Evolutionary conservation across 1,140 invertebrate genomes (phyloP), one percentile per base, ranked within the genome.

Genomic region (Pissodes strobi): DNA sequence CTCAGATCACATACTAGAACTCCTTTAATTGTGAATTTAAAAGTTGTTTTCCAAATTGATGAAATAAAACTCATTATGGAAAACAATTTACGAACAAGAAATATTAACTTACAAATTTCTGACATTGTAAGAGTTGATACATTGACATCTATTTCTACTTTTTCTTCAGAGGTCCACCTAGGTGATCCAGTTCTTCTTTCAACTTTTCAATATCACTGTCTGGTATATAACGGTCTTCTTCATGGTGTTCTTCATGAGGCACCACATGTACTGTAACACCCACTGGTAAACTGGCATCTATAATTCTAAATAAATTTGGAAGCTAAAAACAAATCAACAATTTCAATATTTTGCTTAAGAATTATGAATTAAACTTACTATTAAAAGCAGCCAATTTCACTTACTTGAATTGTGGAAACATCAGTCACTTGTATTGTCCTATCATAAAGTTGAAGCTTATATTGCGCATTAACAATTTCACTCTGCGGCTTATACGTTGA

Each of bases 121-220:
- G n/a, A n/a, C n/a, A n/a, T n/a, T n/a, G n/a, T n/a, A n/a, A n/a
- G n/a, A n/a, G n/a, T n/a, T n/a, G n/a, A n/a, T n/a, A n/a, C n/a
- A n/a, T n/a, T n/a, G n/a, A n/a, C n/a, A n/a, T n/a, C n/a, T n/a
- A n/a, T n/a, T n/a, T n/a, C 38, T 60, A 69, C 37, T 67, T 69
- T 77, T 84, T 85, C 38, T 82, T 84, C 9, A 69, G 74, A 43
- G 79, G 76, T 1, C 83, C 83, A 2, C 84, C 84, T 80, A 87
- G 82, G 12, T 82, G 82, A 56, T 85, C 80, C 27, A 90, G 76
- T 72, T 91, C 82, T 41, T 82, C 76, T 76, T 91, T 89, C 4
- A 93, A 81, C n/a, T 87, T 83, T 12, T 88, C 69, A 2, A 95
- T 79, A 76, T 92, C 84, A 60, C 85, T 87, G 75, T 94, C 91